A percentile compares a stretch with the other conserved stretches of the same genome.
These are phyloP conservation scores for Mongoloraphidia duomilia DNA, from an alignment of 2,888 invertebrate species.

Conservation along the genomic window DNA sequence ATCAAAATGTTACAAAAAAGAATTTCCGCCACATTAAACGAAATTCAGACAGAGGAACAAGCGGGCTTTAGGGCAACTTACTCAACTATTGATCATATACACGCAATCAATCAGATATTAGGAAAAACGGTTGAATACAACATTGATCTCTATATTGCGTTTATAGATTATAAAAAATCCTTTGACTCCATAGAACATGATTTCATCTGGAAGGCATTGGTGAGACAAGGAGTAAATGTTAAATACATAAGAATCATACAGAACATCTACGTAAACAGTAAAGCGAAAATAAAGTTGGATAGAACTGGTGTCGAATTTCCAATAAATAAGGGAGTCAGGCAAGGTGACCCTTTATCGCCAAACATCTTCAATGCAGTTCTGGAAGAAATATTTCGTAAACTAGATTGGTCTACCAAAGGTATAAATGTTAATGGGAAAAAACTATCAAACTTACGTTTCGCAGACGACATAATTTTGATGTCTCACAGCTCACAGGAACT, in stretches of 20 bases:
- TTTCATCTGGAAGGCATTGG: too few species aligned
- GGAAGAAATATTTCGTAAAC: too few species aligned
- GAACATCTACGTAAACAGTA: background rate
- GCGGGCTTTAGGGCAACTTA: background rate
- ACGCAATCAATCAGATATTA: background rate
- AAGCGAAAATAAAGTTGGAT: background rate
- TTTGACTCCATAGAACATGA: background rate
- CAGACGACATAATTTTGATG: too few species aligned
- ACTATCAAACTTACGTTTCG: too few species aligned
- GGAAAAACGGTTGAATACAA: background rate
- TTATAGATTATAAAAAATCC: background rate
- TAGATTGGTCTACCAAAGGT: background rate
- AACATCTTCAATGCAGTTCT: too few species aligned
- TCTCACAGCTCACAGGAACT: too few species aligned
- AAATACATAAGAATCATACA: too few species aligned
- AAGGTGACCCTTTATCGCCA: too few species aligned
- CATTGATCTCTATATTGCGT: background rate
- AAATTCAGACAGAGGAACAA: background rate
- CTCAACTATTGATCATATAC: background rate
- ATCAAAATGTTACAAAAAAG: conserved; percentile 2
- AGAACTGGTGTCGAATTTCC: too few species aligned
- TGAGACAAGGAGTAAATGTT: too few species aligned
- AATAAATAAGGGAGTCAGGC: too few species aligned
- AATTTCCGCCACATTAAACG: background rate
- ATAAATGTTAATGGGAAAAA: background rate